A percentile compares a stretch with the other conserved stretches of the same genome.
Evolutionary conservation across 2,888 invertebrate species (phyloP).

Genomic region (Calameuta idolon): DNA sequence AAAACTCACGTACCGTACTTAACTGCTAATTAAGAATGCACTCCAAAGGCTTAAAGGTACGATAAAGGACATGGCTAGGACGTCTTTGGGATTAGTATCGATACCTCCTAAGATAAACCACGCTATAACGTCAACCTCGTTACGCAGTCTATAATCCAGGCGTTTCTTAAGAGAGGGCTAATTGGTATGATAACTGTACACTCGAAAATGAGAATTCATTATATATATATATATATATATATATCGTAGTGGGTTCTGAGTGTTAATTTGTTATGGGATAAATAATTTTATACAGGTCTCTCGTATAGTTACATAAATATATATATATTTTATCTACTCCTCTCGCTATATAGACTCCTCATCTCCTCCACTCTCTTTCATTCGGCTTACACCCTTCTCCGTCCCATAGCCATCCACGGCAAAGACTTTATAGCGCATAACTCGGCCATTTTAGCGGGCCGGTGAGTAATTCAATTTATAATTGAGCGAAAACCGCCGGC

Average conservation of each 20-base stretch:
- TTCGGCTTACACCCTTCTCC: constrained; percentile 6
- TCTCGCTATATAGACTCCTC: neutral
- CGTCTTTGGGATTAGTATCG: neutral
- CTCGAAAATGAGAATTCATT: neutral
- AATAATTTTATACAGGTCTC: neutral
- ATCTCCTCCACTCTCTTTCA: neutral
- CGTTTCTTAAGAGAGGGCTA: neutral
- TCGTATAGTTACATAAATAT: neutral
- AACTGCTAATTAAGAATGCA: neutral
- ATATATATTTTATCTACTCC: neutral
- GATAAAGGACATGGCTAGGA: neutral
- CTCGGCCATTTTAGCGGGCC: constrained; percentile 36
- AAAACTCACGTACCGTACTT: neutral
- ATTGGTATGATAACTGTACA: neutral
- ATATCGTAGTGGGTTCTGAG: neutral
- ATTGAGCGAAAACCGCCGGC: constrained; percentile 60
- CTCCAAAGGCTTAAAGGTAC: neutral
- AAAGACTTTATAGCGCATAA: constrained; percentile 44
- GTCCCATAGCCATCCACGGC: constrained; percentile 1
- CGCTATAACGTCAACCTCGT: neutral
- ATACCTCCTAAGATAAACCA: neutral
- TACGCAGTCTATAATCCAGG: neutral
- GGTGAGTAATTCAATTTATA: constrained; percentile 61
- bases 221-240: neutral
- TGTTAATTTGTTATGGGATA: neutral